phyloP scores from a whole-genome alignment of 2,797 vertebrate species.

The Phylloscopus collybita region DNA sequence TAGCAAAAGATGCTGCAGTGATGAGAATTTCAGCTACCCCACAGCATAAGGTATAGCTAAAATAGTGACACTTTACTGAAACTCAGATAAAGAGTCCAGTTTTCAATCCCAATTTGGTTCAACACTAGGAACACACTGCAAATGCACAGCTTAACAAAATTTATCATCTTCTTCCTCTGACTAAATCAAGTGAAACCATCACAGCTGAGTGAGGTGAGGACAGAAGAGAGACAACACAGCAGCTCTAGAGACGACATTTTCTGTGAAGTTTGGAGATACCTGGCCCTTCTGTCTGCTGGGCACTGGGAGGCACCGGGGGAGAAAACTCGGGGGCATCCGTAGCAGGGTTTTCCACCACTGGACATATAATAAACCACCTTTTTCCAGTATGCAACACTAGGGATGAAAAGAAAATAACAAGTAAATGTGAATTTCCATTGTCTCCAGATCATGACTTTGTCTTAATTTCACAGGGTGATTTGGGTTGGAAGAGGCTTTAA shows the following conservation, averaged over 20 bases:
- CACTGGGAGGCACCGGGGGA: constrained; percentile 74
- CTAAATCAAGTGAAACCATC: background rate
- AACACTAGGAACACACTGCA: background rate
- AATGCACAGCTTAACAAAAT: background rate
- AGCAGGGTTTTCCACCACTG: constrained; percentile 89
- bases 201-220: background rate
- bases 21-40: background rate
- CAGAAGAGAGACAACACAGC: background rate
- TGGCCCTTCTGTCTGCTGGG: constrained; percentile 76
- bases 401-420: background rate
- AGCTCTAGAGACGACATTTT: background rate
- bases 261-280: constrained; percentile 20
- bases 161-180: background rate
- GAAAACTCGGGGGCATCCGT: constrained; percentile 80
- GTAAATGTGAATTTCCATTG: background rate
- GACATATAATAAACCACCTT: constrained; percentile 98
- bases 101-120: background rate
- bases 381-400: constrained; percentile 96
- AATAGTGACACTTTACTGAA: background rate
- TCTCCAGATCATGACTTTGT: background rate
- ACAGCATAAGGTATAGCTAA: background rate
- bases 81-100: background rate
- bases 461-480: background rate
- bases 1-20: too few species aligned
- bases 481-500: background rate